Evolutionary conservation across 2,888 invertebrate genomes (phyloP).

Genomic region (Anthrax anthrax): DNA sequence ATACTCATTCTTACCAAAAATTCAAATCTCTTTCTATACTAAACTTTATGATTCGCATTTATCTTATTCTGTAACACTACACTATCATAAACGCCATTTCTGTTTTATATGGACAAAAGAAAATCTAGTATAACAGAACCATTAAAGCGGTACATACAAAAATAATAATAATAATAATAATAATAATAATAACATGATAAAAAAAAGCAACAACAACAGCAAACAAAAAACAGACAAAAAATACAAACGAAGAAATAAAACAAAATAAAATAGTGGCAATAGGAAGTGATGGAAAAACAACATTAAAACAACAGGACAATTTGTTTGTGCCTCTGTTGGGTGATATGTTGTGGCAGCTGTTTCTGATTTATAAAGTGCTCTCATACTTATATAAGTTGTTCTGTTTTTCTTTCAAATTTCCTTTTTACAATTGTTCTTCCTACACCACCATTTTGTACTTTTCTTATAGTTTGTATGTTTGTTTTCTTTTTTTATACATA

Average conservation of each 20-base stretch:
- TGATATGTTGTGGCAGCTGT: conserved; percentile 3
- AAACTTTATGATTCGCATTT: not conserved
- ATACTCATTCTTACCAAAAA: no score
- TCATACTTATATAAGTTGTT: no score
- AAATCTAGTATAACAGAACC: not conserved
- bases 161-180: no score
- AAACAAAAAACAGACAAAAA: not conserved
- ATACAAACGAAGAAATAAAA: no score
- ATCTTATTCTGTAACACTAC: not conserved
- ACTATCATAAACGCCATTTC: not conserved
- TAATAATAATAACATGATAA: no score
- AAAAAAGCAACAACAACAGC: not conserved
- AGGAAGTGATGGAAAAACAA: not conserved
- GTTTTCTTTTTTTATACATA: no score
- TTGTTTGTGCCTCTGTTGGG: conserved; percentile 2
- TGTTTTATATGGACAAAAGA: not conserved
- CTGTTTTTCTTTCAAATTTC: no score
- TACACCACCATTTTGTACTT: no score
- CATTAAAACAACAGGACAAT: not conserved
- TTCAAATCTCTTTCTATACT: not conserved
- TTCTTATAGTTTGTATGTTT: no score
- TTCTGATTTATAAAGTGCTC: conserved; percentile 7
- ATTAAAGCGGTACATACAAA: not conserved
- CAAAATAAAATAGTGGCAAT: not conserved
- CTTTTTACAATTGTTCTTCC: no score